Evolutionary conservation across 1,140 invertebrate species (phyloP), one percentile per base, ranked within the genome.

Genomic region (Trichogramma pretiosum): DNA sequence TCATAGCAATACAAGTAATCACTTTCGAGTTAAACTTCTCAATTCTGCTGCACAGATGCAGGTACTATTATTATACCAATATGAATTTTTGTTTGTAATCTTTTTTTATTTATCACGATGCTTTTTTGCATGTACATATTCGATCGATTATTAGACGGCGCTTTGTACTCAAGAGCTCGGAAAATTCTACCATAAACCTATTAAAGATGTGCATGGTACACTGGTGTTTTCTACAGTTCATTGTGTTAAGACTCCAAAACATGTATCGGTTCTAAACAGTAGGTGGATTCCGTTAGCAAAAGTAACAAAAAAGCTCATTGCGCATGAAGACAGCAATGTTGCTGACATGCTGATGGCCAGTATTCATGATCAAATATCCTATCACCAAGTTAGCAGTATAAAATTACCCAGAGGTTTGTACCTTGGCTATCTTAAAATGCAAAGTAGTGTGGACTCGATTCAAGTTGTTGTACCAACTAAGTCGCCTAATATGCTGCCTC

Each of bases 21-120:
- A 93, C 64, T 94, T 96, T 66, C 79, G 92, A 50, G 84, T 89
- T 53, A 96, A 94, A 72, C 72, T 98, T 5, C 73, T 98, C 1
- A 85, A 93, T 46, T 92, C 93, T 0, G 85, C 88, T 10, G 80
- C 84, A 3, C 87, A 95, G 56, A 91, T 98, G 87, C 93, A 97
- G 87, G 86, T 87, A 60, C n/a, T n/a, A n/a, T n/a, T n/a, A n/a
- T n/a, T n/a, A n/a, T n/a, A n/a, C n/a, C n/a, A n/a, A n/a, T n/a
- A n/a, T n/a, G n/a, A n/a, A n/a, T n/a, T n/a, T n/a, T n/a, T n/a
- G n/a, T n/a, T n/a, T n/a, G n/a, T n/a, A n/a, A n/a, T n/a, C n/a
- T n/a, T n/a, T n/a, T n/a, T n/a, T n/a, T n/a, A n/a, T n/a, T n/a
- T 7, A 28, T 11, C 24, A 11, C 24, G 5, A 28, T 28, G 24